Evolutionary conservation across 2,797 vertebrate genomes (phyloP).

Genomic region (Falco cherrug): DNA sequence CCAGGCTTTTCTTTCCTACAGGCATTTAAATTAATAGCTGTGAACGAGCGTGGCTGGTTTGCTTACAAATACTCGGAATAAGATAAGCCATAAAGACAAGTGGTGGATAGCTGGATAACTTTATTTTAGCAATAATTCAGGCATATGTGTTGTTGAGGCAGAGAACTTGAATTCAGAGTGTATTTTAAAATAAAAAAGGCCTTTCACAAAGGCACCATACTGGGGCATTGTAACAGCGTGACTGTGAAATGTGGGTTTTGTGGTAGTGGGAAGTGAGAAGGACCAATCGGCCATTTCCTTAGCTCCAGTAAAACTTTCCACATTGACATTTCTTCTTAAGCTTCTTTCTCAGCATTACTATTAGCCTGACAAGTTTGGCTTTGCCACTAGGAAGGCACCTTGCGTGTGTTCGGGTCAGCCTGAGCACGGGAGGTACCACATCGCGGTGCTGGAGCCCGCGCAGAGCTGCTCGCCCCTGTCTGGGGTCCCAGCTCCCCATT

Average conservation of each 20-base stretch:
- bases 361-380: not conserved
- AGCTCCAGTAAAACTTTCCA: fast-evolving
- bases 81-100: not conserved
- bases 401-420: fast-evolving
- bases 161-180: not conserved
- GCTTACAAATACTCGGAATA: fast-evolving
- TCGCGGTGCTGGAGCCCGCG: not conserved
- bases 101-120: not conserved
- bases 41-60: not conserved
- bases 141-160: not conserved
- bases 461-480: not conserved
- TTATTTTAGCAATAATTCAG: not conserved
- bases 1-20: not conserved
- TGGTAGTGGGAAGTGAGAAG: not conserved
- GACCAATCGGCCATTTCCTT: not conserved
- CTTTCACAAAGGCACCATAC: not conserved
- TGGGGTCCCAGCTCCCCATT: not conserved
- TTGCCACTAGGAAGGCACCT: not conserved
- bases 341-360: not conserved
- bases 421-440: not conserved
- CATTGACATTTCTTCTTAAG: not conserved
- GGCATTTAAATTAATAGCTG: not conserved
- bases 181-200: not conserved
- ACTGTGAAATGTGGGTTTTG: not conserved
- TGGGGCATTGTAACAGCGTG: not conserved